phyloP scores from a whole-genome alignment of 2,888 invertebrate genomes.

The Euproctis similis region DNA sequence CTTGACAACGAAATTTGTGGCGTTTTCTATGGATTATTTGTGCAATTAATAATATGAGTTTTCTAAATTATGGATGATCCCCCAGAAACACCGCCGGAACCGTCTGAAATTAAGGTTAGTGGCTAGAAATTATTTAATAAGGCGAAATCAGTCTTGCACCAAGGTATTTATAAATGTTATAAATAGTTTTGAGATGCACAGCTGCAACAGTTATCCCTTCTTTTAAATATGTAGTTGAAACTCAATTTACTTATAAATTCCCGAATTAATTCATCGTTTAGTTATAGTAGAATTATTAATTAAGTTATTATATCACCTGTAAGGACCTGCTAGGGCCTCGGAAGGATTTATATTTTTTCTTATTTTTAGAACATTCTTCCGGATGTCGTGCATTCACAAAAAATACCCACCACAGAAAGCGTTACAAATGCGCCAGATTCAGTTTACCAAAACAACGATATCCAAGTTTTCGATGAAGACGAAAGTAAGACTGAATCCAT shows the following conservation, averaged over 20 bases:
- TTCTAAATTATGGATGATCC: slow-evolving; percentile 68
- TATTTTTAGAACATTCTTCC: slow-evolving; percentile 74
- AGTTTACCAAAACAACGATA: slow-evolving; percentile 30
- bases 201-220: slow-evolving; percentile 34
- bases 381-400: slow-evolving; percentile 73
- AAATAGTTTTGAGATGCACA: slow-evolving; percentile 55
- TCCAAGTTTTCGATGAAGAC: slow-evolving; percentile 28
- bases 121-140: slow-evolving; percentile 7
- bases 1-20: slow-evolving; percentile 66
- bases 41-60: slow-evolving; percentile 61
- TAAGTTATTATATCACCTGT: no score
- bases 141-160: slow-evolving; percentile 26
- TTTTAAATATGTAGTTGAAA: no score
- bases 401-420: slow-evolving; percentile 49
- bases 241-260: no score
- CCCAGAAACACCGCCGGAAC: slow-evolving; percentile 39
- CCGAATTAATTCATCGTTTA: no score
- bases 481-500: slow-evolving; percentile 57
- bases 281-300: no score
- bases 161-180: slow-evolving; percentile 50
- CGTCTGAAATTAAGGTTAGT: slow-evolving; percentile 56
- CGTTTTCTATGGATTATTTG: slow-evolving; percentile 43
- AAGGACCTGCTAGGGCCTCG: no score
- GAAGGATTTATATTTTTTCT: slow-evolving; percentile 57
- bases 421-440: slow-evolving; percentile 36